Evolutionary conservation across 2,113 vertebrate genomes (phyloP), one percentile per base, ranked within the genome.

Genomic region (Mungos mungo): DNA sequence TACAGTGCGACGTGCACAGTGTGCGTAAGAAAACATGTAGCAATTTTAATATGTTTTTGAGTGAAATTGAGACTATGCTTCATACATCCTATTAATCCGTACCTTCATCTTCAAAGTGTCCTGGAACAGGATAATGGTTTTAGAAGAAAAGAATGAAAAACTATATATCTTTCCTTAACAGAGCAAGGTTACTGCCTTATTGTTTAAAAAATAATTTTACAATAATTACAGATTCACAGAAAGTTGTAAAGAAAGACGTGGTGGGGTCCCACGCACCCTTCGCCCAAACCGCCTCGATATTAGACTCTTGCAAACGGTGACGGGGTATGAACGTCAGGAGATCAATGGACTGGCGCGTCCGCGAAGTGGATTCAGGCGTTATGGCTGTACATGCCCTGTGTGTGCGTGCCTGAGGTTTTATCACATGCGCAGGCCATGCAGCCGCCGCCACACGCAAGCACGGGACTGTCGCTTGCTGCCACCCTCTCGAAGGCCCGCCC

Each of bases 341-440:
- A 31, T 5, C 3, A 9, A 41, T 27, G 66, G 27, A 3, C 4
- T 52, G 86, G 31, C 33, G 38, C 10, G 21, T 23, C 33, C 54
- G 16, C 1, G 12, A n/a, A 33, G 11, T 47, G 35, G 23, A 5
- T 41, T 52, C 66, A 27, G 27, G 9, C 52, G 82, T 63, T 14
- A n/a, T 0, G 3, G 52, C 33, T 94, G 2, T 18, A 31, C 76
- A 0, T 8, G 16, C 18, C 60, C 19, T 50, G 41, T 38, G 33
- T 50, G 65, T 12, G 23, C 23, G 45, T n/a, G 54, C 41, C 66
- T 72, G 68, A 52, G 21, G 25, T 66, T 33, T 65, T 66, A 74
- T n/a, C 57, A n/a, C 29, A 7, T 50, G 6, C 14, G 8, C 18
- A 0, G 29, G 29, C 31, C 0, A 1, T 5, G 8, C 1, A 25